Base-by-base conservation (phyloP, 2,888 invertebrate species). In the Trypoxylon attenuatum region DNA sequence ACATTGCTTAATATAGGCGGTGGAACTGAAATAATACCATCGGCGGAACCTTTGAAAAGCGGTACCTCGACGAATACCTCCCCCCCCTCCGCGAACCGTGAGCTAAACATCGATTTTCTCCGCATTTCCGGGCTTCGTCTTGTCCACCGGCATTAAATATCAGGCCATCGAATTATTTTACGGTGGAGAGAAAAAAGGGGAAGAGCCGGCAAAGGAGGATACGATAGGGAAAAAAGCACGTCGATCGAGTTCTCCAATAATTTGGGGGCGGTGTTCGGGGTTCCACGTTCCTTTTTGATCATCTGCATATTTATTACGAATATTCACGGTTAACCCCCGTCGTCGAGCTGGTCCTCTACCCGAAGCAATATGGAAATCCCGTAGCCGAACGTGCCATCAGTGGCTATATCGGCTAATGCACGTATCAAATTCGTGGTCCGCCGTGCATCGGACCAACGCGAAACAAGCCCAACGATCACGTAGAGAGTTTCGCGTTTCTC, bases 381-480 rank as follows among this genome's bases (percentile, higher is more conserved):
- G 22, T 23, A 41, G 15, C 27, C 38, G 49, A 50, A 53, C 49
- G 71, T 60, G 71, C 72, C 63, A 75, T 72, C 64, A 75, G 61
- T 39, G 72, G 58, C 65, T 71, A 68, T 71, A 68, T 51, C 56
- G 62, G 61, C 76, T 74, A 74, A 74, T 75, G 63, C 72, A 69
- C 72, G 76, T 74, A 74, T 74, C 72, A 60, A 64, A 72, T 74
- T 74, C 65, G 50, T 71, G 60, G 61, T 47, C 65, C 53, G 64
- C 45, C 56, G 50, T 58, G 59, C 59, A 62, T 71, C 53, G 68
- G 53, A 52, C 49, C 54, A 29, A 21, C 23, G 15, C 47, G 21
- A 46, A 58, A 42, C 39, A 51, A 33, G 43, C 38, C n/a, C n/a
- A 53, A 52, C 46, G 55, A 71, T 67, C 71, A 61, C 55, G 67